phyloP scores from a whole-genome alignment of 1,140 invertebrate species.

The Platyura marginata region DNA sequence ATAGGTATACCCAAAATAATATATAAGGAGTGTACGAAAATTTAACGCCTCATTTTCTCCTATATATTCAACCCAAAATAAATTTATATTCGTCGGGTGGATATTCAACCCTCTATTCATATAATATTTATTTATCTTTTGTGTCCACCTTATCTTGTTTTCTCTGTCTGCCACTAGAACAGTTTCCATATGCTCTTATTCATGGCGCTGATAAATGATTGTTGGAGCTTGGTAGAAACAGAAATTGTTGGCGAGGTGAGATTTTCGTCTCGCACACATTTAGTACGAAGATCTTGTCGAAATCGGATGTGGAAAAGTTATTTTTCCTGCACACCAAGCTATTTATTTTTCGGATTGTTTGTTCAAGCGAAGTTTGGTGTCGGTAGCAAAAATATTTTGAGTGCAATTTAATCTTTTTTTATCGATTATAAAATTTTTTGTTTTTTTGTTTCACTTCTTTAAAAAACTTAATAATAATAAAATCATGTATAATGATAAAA shows the following conservation, averaged over 20 bases:
- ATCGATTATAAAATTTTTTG: too few relatives aligned
- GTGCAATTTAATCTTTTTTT: too few relatives aligned
- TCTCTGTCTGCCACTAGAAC: background rate
- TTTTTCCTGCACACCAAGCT: background rate
- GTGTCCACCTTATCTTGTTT: background rate
- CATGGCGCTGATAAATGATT: background rate
- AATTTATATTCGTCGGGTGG: background rate
- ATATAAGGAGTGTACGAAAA: background rate
- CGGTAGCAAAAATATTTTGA: too few relatives aligned
- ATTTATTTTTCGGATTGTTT: background rate
- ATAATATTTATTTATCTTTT: background rate
- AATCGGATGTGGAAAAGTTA: background rate
- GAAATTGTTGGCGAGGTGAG: background rate
- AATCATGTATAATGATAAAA: too few relatives aligned
- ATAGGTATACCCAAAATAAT: too few relatives aligned
- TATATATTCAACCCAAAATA: background rate
- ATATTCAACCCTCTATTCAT: background rate
- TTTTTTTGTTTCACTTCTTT: too few relatives aligned
- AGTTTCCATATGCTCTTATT: background rate
- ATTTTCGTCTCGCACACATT: conserved; percentile 1
- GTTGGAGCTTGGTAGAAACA: background rate
- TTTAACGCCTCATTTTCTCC: background rate
- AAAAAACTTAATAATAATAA: too few relatives aligned
- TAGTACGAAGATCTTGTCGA: background rate
- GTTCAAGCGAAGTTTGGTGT: too few relatives aligned